These are phyloP conservation scores for Lysandra coridon DNA, from an alignment of 2,888 invertebrate genomes.

Conservation along the genomic window DNA sequence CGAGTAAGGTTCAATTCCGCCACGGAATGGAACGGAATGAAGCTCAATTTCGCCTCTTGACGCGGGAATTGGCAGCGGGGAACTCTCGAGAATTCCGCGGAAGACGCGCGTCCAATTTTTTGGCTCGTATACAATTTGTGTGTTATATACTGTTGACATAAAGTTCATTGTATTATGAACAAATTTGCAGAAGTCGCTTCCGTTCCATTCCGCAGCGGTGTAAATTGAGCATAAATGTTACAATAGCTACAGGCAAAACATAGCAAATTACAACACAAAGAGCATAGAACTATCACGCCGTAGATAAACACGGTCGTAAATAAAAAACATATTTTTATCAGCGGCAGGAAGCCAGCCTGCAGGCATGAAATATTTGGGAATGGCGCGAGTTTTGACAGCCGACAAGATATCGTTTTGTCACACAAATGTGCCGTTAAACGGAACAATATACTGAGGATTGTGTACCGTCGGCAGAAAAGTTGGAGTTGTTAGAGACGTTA, in stretches of 20 bases:
- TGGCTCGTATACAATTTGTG: too few relatives aligned
- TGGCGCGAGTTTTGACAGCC: constrained; percentile 18
- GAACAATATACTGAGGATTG: neutral
- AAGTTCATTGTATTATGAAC: too few relatives aligned
- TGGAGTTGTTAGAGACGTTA: neutral
- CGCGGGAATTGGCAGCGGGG: too few relatives aligned
- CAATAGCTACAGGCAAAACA: neutral
- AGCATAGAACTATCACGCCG: neutral
- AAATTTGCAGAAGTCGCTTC: too few relatives aligned
- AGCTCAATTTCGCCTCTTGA: too few relatives aligned
- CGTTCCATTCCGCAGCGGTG: too few relatives aligned
- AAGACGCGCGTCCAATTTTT: too few relatives aligned
- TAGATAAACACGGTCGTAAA: constrained; percentile 25
- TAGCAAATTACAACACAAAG: neutral
- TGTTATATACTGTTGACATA: too few relatives aligned
- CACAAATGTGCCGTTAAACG: constrained; percentile 19
- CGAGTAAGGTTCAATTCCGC: too few relatives aligned
- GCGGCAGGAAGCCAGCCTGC: neutral
- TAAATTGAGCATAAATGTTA: neutral
- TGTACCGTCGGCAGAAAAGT: neutral
- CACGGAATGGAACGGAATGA: too few relatives aligned
- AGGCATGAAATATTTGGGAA: constrained; percentile 12
- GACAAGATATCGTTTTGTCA: constrained; percentile 28
- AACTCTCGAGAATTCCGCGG: too few relatives aligned
- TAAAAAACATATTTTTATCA: constrained; percentile 26